Base-by-base conservation (phyloP, 2,888 invertebrate genomes). In the Drosophila algonquin region DNA sequence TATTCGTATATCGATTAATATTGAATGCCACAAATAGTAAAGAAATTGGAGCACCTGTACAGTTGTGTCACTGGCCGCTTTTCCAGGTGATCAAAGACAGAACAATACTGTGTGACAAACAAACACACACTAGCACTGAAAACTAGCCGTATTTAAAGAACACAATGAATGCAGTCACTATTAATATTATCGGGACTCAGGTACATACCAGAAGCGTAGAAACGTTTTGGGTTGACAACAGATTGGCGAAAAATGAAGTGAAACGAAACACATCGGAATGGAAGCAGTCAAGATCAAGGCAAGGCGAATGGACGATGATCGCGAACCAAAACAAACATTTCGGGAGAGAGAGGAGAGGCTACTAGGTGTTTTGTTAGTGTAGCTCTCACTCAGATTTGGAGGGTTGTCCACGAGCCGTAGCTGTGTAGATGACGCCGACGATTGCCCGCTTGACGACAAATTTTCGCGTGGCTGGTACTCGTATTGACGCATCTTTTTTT, bases 271-370 rank as follows among this genome's bases (percentile, higher is more conserved):
- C 14, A 48, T 54, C 40, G 63, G 57, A 50, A 54, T 48, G 54
- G 63, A 80, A 63, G 47, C 75, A 70, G 79, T 80, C 87, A 87
- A 84, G 87, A 87, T 84, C 83, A 84, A 87, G 87, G 85, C 83
- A 58, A 40, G 48, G 10, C 32, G 24, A 55, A 63, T 32, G 67
- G 27, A 47, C n/a, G 21, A 46, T 40, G 14, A 40, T 40, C 30
- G 18, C 46, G 57, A 72, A 80, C 74, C 85, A 87, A 80, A 84
- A 84, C 78, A 87, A 83, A 84, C 76, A 69, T 70, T 81, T 64
- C 32, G 27, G 47, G 47, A 35, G 21, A 21, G 21, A 21, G 21
- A 21, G 21, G 21, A 21, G 30, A 62, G 47, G 54, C 55, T 65
- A 65, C 21, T 21, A 21, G 21, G 27, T 44, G 51, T 57, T 51